Conservation (phyloP, 2,113 vertebrate genomes). For the Mugil cephalus region DNA sequence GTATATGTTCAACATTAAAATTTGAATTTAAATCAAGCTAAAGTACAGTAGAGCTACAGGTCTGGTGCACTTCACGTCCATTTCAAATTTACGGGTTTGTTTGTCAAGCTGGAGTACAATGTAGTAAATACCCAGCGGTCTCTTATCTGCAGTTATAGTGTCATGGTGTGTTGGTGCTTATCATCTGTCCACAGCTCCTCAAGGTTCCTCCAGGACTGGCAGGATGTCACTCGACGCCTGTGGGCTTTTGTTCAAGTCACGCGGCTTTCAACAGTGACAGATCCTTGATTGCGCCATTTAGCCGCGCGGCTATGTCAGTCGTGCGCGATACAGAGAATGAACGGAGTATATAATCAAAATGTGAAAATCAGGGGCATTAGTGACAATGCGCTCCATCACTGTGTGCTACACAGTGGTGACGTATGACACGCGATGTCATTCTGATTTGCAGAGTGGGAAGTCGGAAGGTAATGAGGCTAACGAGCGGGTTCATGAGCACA, state of each 20-base stretch:
- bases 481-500: not conserved
- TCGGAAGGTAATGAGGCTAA: slow-evolving; percentile 32
- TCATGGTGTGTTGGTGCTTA: slow-evolving; percentile 49
- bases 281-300: slow-evolving; percentile 31
- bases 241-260: slow-evolving; percentile 17
- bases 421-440: slow-evolving; percentile 9
- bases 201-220: slow-evolving; percentile 41
- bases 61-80: too few species aligned
- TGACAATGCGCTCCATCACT: slow-evolving; percentile 33
- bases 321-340: not conserved
- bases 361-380: not conserved
- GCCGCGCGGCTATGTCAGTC: slow-evolving; percentile 4
- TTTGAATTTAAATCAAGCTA: not conserved
- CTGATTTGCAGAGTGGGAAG: slow-evolving; percentile 37
- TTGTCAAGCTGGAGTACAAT: slow-evolving; percentile 35
- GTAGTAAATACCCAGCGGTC: slow-evolving; percentile 22
- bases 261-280: slow-evolving; percentile 30
- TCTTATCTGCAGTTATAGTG: slow-evolving; percentile 52
- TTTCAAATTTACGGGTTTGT: too few species aligned
- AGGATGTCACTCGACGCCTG: slow-evolving; percentile 49
- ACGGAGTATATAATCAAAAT: slow-evolving; percentile 10
- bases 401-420: not conserved
- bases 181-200: slow-evolving; percentile 56
- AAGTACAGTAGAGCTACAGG: not conserved
- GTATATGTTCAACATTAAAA: too few species aligned